phyloP scores from a whole-genome alignment of 2,888 invertebrate genomes.

The Apoda limacodes region DNA sequence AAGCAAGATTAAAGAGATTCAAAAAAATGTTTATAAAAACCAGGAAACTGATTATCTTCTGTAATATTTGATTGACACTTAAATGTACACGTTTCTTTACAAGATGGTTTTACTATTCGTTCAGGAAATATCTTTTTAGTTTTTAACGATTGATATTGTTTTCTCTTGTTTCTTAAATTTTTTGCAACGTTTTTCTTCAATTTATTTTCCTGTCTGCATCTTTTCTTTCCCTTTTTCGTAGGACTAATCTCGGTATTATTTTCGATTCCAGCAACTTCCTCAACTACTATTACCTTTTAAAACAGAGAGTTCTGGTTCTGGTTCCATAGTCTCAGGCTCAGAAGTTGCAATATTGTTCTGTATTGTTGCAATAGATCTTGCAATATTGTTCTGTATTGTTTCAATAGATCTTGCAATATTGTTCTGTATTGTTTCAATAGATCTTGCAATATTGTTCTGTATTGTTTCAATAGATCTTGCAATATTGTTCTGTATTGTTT shows the following conservation, averaged over 20 bases:
- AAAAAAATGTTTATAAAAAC: constrained; percentile 3
- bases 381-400: no score
- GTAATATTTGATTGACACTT: constrained; percentile 1
- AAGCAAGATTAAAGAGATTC: constrained; percentile 4
- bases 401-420: no score
- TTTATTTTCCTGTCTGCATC: background rate
- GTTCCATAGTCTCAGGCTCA: no score
- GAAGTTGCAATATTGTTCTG: no score
- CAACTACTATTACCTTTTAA: background rate
- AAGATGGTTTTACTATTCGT: no score
- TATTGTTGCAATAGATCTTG: no score
- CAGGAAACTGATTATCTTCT: constrained; percentile 3
- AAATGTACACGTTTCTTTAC: background rate
- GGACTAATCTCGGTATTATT: background rate
- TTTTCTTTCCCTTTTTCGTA: background rate
- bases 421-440: no score
- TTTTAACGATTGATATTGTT: background rate
- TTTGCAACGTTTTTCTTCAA: constrained; percentile 2
- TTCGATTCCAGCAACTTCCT: background rate
- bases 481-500: no score
- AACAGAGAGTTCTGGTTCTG: constrained; percentile 1
- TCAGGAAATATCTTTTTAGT: background rate
- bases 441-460: no score
- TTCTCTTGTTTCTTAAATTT: background rate
- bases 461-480: no score